Conservation (phyloP, 92 coral and sea anemone genomes). For the Meandrina meandrites region DNA sequence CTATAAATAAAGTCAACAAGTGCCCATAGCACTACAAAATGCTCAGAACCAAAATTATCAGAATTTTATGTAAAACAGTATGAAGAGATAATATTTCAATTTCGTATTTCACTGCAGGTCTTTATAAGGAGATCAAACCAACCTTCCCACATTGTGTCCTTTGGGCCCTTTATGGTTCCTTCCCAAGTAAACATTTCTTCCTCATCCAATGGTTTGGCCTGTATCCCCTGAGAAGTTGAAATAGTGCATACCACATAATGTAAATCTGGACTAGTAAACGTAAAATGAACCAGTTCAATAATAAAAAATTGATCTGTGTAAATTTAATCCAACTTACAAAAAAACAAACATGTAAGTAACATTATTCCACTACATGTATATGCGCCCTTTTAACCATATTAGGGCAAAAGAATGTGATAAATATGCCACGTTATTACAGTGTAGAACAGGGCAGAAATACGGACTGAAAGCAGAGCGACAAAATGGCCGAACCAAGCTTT, state of each 20-base stretch:
- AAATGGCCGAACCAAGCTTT: too few relatives aligned
- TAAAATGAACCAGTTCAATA: not conserved
- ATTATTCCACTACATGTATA: too few relatives aligned
- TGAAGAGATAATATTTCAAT: not conserved
- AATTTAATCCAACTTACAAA: too few relatives aligned
- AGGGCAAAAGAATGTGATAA: too few relatives aligned
- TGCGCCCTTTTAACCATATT: too few relatives aligned
- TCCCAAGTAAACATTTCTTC: conserved; percentile 96
- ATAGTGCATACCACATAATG: not conserved
- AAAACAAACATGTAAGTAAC: too few relatives aligned
- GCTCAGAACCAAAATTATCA: too few relatives aligned
- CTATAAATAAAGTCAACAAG: too few relatives aligned
- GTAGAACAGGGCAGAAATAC: too few relatives aligned
- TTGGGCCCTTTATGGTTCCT: conserved; percentile 84
- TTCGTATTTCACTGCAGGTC: not conserved
- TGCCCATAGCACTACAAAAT: too few relatives aligned
- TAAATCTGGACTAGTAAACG: not conserved
- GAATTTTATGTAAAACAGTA: not conserved
- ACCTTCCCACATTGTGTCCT: conserved; percentile 99
- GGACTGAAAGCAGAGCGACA: too few relatives aligned
- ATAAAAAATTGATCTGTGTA: not conserved
- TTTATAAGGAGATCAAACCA: not conserved
- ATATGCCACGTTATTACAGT: too few relatives aligned
- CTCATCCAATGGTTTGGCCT: conserved; percentile 78
- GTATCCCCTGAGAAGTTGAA: conserved; percentile 69